Evolutionary conservation across 64 coral and sea anemone genomes (phyloP).

Genomic region (Stichodactyla mertensii): DNA sequence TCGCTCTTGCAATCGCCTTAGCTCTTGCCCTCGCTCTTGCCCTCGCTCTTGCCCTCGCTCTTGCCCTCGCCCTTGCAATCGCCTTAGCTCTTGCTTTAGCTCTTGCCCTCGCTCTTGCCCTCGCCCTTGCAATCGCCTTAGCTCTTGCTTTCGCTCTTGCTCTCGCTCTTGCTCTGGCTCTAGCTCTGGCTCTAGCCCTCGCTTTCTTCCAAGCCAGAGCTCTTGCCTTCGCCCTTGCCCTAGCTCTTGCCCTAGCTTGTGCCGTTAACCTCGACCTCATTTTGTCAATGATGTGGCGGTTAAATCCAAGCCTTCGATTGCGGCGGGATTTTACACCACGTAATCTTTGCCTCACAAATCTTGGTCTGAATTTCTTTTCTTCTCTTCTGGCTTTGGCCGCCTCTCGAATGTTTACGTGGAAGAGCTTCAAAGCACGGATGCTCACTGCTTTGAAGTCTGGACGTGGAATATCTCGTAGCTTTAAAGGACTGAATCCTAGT

Average conservation of each 20-base stretch:
- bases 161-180: no score
- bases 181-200: no score
- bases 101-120: not conserved
- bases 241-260: not conserved
- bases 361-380: slow-evolving; percentile 9
- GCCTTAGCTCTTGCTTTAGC: not conserved
- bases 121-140: no score
- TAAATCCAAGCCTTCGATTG: slow-evolving; percentile 1
- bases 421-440: not conserved
- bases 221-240: not conserved
- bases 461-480: not conserved
- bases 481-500: not conserved
- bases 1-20: not conserved
- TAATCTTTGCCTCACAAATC: not conserved
- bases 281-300: not conserved
- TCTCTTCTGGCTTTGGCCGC: not conserved
- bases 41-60: not conserved
- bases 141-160: no score
- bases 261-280: not conserved
- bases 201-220: no score
- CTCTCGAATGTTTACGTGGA: not conserved
- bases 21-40: not conserved
- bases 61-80: not conserved
- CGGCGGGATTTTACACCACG: not conserved
- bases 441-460: not conserved